Evolutionary conservation across 35 echinoderm and acorn worm species (phyloP).

Genomic region (Apostichopus parvimensis): DNA sequence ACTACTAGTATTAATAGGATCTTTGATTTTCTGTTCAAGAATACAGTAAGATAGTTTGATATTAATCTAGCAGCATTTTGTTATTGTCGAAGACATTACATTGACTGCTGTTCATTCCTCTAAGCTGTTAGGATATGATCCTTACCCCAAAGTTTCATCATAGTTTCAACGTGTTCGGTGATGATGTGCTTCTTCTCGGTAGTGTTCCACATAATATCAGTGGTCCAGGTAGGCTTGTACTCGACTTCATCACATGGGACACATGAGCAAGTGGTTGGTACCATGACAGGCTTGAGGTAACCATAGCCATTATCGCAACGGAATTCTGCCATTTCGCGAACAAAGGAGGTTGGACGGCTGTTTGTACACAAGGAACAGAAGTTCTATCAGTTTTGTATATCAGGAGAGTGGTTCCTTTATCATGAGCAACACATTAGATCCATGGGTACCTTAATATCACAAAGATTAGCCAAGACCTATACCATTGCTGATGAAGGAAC

Average conservation of each 20-base stretch:
- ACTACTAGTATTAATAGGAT: no score
- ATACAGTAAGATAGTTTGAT: not conserved
- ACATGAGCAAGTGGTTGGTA: constrained; percentile 81
- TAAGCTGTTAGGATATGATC: not conserved
- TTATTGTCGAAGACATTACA: no score
- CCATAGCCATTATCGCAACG: constrained; percentile 81
- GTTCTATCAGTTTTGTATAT: no score
- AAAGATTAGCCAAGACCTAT: no score
- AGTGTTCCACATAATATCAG: constrained; percentile 70
- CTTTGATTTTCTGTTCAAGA: no score
- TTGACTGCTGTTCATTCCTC: no score
- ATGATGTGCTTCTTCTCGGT: constrained; percentile 39
- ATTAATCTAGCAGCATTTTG: no score
- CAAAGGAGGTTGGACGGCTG: constrained; percentile 84
- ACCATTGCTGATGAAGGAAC: no score
- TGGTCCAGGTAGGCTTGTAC: constrained; percentile 60
- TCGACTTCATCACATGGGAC: constrained; percentile 87
- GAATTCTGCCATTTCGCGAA: constrained; percentile 89
- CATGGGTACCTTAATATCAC: no score
- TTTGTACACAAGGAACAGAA: not conserved
- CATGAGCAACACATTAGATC: no score
- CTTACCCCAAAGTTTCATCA: constrained; percentile 70
- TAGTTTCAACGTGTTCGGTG: constrained; percentile 4
- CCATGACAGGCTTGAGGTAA: constrained; percentile 71
- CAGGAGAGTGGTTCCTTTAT: no score